A percentile compares a stretch with the other conserved stretches of the same genome.
phyloP scores from a whole-genome alignment of 2,888 invertebrate species.

The Seira ritae region DNA sequence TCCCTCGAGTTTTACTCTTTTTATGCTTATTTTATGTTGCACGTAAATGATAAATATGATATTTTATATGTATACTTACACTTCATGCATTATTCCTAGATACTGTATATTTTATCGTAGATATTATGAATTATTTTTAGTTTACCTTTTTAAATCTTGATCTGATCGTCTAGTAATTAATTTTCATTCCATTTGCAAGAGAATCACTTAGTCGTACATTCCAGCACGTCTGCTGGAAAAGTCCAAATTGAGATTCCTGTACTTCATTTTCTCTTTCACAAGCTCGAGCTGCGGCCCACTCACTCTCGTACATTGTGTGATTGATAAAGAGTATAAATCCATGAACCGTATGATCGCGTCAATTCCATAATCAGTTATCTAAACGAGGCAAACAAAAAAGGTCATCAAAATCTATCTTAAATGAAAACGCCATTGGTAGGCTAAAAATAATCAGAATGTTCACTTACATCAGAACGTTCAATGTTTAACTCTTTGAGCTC shows the following conservation, averaged over 20 bases:
- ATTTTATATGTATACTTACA: too few relatives aligned
- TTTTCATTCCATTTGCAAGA: too few relatives aligned
- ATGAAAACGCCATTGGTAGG: background rate
- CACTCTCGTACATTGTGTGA: slow-evolving; percentile 64
- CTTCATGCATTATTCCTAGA: too few relatives aligned
- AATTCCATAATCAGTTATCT: slow-evolving; percentile 67
- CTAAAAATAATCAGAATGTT: background rate
- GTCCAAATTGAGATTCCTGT: slow-evolving; percentile 62
- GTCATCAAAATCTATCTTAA: too few relatives aligned
- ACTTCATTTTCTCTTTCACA: slow-evolving; percentile 65
- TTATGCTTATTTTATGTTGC: too few relatives aligned
- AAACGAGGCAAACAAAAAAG: background rate
- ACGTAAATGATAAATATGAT: too few relatives aligned
- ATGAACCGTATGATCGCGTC: slow-evolving; percentile 65
- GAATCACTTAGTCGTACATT: slow-evolving; percentile 58
- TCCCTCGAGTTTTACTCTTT: too few relatives aligned
- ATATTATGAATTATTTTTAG: too few relatives aligned
- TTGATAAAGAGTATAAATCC: slow-evolving; percentile 63
- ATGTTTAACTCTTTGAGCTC: slow-evolving; percentile 63
- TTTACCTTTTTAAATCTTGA: too few relatives aligned
- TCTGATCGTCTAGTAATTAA: too few relatives aligned
- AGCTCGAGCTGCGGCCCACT: slow-evolving; percentile 65
- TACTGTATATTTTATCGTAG: too few relatives aligned
- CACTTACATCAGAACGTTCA: slow-evolving; percentile 60
- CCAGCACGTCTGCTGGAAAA: slow-evolving; percentile 58